Conservation (phyloP, 2,888 invertebrate species). For the Drosophila barbarae region DNA sequence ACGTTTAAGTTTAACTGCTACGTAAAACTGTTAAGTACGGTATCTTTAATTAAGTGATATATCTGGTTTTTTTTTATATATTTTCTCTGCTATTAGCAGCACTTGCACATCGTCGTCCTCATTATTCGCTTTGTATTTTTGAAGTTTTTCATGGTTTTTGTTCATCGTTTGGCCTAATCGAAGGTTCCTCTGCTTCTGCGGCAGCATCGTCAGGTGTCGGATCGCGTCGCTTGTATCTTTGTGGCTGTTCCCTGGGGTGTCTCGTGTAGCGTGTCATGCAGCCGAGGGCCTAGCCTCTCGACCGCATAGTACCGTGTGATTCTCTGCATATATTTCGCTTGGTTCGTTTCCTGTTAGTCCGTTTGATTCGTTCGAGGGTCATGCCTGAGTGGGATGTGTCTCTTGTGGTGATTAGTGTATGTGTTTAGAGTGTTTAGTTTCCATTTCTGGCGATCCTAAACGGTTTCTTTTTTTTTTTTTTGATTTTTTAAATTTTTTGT, state of each 20-base stretch:
- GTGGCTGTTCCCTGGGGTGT: conserved; percentile 55
- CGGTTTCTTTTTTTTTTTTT: conserved; percentile 21
- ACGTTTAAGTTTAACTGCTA: conserved; percentile 59
- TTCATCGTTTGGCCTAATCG: conserved; percentile 21
- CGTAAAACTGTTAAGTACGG: conserved; percentile 54
- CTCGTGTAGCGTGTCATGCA: conserved; percentile 57
- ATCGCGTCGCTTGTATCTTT: conserved; percentile 57
- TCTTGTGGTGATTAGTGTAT: conserved; percentile 23
- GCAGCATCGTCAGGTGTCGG: not conserved
- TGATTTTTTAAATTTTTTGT: conserved; percentile 21
- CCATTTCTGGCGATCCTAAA: conserved; percentile 3
- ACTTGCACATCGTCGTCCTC: conserved; percentile 38
- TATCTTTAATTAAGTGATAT: conserved; percentile 26
- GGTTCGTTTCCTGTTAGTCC: conserved; percentile 56
- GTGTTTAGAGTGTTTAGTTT: not conserved
- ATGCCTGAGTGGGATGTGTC: conserved; percentile 59
- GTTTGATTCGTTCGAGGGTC: conserved; percentile 63
- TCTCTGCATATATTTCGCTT: conserved; percentile 9
- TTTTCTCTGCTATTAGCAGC: conserved; percentile 57
- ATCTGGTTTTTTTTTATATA: conserved; percentile 46
- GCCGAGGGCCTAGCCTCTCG: conserved; percentile 1
- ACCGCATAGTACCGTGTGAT: conserved; percentile 45
- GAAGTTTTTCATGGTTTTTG: conserved; percentile 19
- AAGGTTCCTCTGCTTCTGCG: conserved; percentile 5
- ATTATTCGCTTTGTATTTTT: conserved; percentile 16